Base-by-base conservation (phyloP, 2,113 vertebrate species). In the Indicator indicator region DNA sequence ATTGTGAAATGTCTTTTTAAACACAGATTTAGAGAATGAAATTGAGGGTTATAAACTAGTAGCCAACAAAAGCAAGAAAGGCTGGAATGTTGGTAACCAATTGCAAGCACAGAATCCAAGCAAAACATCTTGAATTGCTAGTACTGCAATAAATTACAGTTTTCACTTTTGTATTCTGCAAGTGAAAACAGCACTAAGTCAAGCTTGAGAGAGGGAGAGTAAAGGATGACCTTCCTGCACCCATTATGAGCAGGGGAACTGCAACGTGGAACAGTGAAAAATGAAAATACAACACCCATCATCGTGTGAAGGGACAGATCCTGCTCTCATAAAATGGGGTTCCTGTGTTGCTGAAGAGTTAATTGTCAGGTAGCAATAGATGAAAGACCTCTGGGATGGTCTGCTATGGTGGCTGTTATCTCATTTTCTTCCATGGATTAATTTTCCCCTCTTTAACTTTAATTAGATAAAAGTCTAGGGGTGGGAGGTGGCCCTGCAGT, bases 361-460 rank as follows among this genome's bases (percentile, higher is more conserved):
- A 96, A 96, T 89, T 90, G 93, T 95, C 97, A 97, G 89, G 55
- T 91, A 95, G 76, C 56, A 84, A 67, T 17, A 96, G 95, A 96
- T 86, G 79, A 96, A 96, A 96, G 91, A 94, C 95, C 88, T 96
- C 96, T 82, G 82, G 84, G 94, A 96, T 95, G 93, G 95, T 95
- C 97, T 95, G 77, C 94, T 95, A 73, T 85, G 60, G 92, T 98
- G 97, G 95, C 89, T 97, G 96, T 98, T 98, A 98, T 98, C 98
- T 98, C 94, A 96, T 97, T 96, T 97, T 97, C 91, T 97, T 98
- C 88, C 89, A 96, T 55, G 97, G 97, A 98, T 98, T 98, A 98
- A 99, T 99, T 98, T 98, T 97, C 98, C 98, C 89, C 89, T 98
- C 98, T 98, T 99, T 98, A 98, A 98, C 98, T 98, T 98, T 99